Percentiles rank a stretch among this genome's conserved stretches.
phyloP scores from a whole-genome alignment of 2,797 vertebrate genomes.

The Allobates femoralis region DNA sequence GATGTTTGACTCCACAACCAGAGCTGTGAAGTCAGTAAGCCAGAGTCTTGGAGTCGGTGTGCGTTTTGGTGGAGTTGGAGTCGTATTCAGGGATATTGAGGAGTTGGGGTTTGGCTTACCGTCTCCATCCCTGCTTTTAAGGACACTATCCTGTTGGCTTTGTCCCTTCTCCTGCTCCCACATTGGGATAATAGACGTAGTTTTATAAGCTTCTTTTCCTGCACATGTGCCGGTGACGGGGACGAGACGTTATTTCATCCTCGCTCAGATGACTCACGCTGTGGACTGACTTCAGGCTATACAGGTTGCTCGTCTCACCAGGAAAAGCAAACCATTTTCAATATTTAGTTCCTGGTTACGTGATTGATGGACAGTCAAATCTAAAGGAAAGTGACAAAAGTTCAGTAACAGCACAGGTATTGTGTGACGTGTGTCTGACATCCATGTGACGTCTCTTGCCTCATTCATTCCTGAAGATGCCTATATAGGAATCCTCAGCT shows the following conservation, averaged over 20 bases:
- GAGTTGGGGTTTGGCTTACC: too few species aligned
- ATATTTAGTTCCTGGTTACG: neutral
- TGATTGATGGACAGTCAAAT: neutral
- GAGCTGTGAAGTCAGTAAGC: too few species aligned
- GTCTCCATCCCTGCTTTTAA: neutral
- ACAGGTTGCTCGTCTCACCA: neutral
- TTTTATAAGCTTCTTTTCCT: constrained; percentile 7
- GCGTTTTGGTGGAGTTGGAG: too few species aligned
- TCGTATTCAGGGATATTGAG: too few species aligned
- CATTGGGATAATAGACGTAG: neutral
- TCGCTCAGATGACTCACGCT: neutral
- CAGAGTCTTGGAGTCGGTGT: too few species aligned
- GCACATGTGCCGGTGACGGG: neutral
- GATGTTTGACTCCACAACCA: too few species aligned
- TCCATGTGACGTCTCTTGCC: neutral
- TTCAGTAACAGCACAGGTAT: constrained; percentile 10
- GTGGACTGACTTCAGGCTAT: neutral
- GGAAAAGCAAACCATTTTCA: constrained; percentile 10
- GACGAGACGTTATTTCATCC: constrained; percentile 36
- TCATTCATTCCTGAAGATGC: neutral
- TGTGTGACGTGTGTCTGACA: neutral
- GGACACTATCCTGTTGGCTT: neutral
- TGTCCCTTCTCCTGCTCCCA: neutral
- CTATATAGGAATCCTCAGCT: neutral
- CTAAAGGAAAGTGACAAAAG: neutral